Conservation (phyloP, 2,888 invertebrate genomes). For the Watsonalla binaria region DNA sequence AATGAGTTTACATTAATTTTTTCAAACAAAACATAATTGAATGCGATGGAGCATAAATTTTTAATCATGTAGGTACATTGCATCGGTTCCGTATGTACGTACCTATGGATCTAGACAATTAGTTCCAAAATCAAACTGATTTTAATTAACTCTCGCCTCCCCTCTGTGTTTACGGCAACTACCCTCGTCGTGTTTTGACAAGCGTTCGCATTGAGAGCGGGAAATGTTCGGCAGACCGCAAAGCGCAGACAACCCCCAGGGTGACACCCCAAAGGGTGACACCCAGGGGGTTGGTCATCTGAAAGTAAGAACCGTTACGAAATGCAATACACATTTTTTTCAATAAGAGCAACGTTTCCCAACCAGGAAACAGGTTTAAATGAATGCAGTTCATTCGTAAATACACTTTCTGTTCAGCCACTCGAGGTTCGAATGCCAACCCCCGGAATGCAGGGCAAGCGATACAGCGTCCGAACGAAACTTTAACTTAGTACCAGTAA, state of each 20-base stretch:
- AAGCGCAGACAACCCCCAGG: slow-evolving; percentile 25
- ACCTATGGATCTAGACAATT: not conserved
- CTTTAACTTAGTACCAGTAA: not conserved
- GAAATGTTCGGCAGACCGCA: slow-evolving; percentile 29
- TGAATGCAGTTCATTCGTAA: too few species aligned
- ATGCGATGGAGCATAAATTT: too few species aligned
- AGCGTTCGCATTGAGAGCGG: slow-evolving; percentile 2
- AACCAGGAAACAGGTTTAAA: too few species aligned
- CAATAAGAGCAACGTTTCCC: too few species aligned
- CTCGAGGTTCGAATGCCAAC: too few species aligned
- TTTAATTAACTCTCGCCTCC: not conserved
- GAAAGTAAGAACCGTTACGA: not conserved
- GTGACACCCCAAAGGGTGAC: not conserved
- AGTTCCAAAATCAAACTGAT: not conserved
- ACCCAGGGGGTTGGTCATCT: not conserved
- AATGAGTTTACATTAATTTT: too few species aligned
- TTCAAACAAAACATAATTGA: too few species aligned
- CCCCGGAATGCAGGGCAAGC: too few species aligned
- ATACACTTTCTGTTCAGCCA: too few species aligned
- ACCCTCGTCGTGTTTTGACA: not conserved
- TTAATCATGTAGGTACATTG: too few species aligned
- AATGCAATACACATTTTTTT: not conserved
- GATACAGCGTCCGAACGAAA: not conserved
- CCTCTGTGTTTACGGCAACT: not conserved
- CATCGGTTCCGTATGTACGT: too few species aligned